Percentiles rank a stretch among this genome's conserved stretches.
Conservation (phyloP, 1,140 invertebrate genomes). For the Drosophila gunungcola region DNA sequence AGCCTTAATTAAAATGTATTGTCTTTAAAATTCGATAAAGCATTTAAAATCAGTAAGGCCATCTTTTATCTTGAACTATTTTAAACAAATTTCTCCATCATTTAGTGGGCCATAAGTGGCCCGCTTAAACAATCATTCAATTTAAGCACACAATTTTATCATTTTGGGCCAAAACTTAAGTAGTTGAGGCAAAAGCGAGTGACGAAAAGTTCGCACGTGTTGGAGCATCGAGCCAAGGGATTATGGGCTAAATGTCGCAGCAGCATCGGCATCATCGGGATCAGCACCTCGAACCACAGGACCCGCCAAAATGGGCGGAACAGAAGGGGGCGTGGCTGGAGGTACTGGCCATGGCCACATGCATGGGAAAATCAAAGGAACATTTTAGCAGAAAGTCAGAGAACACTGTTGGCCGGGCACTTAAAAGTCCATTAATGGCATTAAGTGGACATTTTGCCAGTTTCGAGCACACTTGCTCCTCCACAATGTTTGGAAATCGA, state of each 20-base stretch:
- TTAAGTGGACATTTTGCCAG: constrained; percentile 75
- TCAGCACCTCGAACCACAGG: constrained; percentile 27
- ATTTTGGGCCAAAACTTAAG: constrained; percentile 23
- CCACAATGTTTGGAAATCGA: constrained; percentile 53
- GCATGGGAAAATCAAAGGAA: constrained; percentile 56
- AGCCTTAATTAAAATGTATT: no score
- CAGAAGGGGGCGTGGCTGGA: not conserved
- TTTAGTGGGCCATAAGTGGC: not conserved
- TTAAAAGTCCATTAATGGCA: constrained; percentile 83
- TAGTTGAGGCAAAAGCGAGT: constrained; percentile 23
- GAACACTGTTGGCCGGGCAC: constrained; percentile 73
- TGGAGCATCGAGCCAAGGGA: constrained; percentile 60
- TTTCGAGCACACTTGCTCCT: constrained; percentile 69
- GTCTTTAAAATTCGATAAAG: not conserved
- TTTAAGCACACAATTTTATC: constrained; percentile 16
- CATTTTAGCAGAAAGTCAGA: constrained; percentile 69
- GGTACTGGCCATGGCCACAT: constrained; percentile 18
- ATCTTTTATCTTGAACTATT: not conserved
- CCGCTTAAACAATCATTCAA: constrained; percentile 24
- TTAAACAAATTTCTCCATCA: not conserved
- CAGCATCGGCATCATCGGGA: constrained; percentile 35
- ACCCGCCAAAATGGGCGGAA: not conserved
- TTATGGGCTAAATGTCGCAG: constrained; percentile 61
- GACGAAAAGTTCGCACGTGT: constrained; percentile 63
- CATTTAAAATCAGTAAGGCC: not conserved